Evolutionary conservation across 2,888 invertebrate genomes (phyloP), one percentile per base, ranked within the genome.

Genomic region (Dioctria linearis): DNA sequence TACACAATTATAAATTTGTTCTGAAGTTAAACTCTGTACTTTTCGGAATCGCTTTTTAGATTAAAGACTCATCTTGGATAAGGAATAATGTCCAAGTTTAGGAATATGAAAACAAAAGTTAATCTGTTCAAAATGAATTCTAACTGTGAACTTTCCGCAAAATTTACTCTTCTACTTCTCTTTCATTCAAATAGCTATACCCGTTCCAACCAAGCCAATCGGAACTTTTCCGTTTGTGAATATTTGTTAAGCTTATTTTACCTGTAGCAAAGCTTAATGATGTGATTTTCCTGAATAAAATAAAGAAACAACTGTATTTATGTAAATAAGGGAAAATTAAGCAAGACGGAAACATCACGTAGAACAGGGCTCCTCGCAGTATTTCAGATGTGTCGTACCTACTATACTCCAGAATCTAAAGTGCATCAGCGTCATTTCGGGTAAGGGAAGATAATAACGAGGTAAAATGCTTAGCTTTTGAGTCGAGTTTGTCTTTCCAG

Each of bases 71-170:
- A 49, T 43, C 69, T n/a, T 54, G 39, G 69, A 51, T 69, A 39
- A 49, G 25, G 13, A 69, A 69, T 51, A 69, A 69, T 69, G 51
- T 69, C 69, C 51, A 69, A 69, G 25, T 69, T 69, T 51, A 69
- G 51, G 69, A 69, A 69, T 51, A 69, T 69, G 49, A 69, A 69
- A 69, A 69, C 69, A 51, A 69, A 69, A n/a, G 9, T 69, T 69
- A 43, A 67, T 67, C 67, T 67, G 67, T 40, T 67, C 6, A 3
- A 43, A n/a, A 11, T 4, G 67, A 67, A 40, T 67, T 46, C 13
- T 67, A 46, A 46, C 67, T 43, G 37, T 42, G 65, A 39, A 65
- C 40, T 40, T 11, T 39, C 65, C n/a, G 11, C 25, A 25, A 65
- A 6, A 59, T 37, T 37, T 6, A 5, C 4, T 1, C 25, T 13